These are phyloP conservation scores for Trypoxylus dichotomus DNA, from an alignment of 1,140 invertebrate species.

Conservation along the genomic window DNA sequence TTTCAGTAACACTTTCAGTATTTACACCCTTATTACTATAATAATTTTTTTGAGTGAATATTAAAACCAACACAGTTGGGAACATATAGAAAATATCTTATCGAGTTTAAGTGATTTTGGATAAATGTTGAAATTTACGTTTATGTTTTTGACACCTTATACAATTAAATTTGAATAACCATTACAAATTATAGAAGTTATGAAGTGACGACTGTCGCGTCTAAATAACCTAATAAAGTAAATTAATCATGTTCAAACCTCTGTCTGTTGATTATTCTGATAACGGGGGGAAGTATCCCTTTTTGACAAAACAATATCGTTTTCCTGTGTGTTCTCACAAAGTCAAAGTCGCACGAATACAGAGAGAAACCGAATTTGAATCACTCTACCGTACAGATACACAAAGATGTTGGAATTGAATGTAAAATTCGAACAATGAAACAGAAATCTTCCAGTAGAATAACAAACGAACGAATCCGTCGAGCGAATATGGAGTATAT, in stretches of 20 bases:
- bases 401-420: slow-evolving; percentile 20
- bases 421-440: slow-evolving; percentile 25
- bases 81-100: too few species aligned
- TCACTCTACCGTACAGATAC: background rate
- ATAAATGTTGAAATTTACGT: too few species aligned
- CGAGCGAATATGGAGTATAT: slow-evolving; percentile 14
- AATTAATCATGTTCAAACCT: background rate
- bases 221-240: background rate
- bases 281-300: background rate
- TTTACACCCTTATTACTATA: too few species aligned
- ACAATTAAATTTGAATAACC: too few species aligned
- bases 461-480: slow-evolving; percentile 15
- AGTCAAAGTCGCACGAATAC: background rate
- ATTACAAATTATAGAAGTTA: too few species aligned
- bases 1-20: too few species aligned
- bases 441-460: slow-evolving; percentile 4
- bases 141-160: too few species aligned
- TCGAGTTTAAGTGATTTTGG: too few species aligned
- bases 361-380: slow-evolving; percentile 13
- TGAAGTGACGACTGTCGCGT: too few species aligned
- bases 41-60: too few species aligned
- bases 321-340: background rate
- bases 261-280: background rate
- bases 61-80: too few species aligned
- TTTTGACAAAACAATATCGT: slow-evolving; percentile 9